Percentiles rank a stretch among this genome's conserved stretches.
These are phyloP conservation scores for Agrochola litura DNA, from an alignment of 2,888 invertebrate genomes.

Conservation along the genomic window DNA sequence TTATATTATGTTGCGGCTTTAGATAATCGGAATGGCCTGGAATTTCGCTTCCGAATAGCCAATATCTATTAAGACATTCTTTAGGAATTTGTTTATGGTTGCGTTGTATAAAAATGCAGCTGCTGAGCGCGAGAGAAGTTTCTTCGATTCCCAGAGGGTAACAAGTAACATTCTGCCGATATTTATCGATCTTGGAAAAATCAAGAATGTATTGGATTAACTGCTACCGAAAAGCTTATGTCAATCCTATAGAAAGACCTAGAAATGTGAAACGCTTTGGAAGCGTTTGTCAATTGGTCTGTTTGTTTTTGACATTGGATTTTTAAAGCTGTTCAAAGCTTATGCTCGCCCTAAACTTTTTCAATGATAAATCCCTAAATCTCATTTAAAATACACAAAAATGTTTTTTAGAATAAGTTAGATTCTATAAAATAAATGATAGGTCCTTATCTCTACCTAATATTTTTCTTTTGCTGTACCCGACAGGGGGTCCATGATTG, in stretches of 20 bases:
- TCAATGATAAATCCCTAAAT: too few relatives aligned
- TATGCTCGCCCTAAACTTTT: too few relatives aligned
- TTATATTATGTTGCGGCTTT: slow-evolving; percentile 30
- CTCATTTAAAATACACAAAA: too few relatives aligned
- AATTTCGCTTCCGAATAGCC: slow-evolving; percentile 17
- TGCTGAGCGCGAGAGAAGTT: not conserved
- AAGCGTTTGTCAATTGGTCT: not conserved
- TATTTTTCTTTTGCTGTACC: too few relatives aligned
- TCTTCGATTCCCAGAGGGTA: not conserved
- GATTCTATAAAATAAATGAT: too few relatives aligned
- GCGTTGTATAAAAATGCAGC: not conserved
- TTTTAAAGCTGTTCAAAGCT: too few relatives aligned
- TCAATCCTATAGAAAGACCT: not conserved
- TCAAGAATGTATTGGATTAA: not conserved
- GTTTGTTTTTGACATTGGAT: too few relatives aligned
- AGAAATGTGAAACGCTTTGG: not conserved
- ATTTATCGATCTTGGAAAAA: not conserved
- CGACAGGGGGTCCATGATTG: too few relatives aligned
- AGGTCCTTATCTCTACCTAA: too few relatives aligned
- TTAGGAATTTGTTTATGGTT: not conserved
- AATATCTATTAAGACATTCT: not conserved
- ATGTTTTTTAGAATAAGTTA: too few relatives aligned
- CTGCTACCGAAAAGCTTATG: too few relatives aligned
- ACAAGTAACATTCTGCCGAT: not conserved
- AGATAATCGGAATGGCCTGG: slow-evolving; percentile 38